A percentile compares a stretch with the other conserved stretches of the same genome.
Evolutionary conservation across 2,888 invertebrate species (phyloP).

Genomic region (Sesamia inferens): DNA sequence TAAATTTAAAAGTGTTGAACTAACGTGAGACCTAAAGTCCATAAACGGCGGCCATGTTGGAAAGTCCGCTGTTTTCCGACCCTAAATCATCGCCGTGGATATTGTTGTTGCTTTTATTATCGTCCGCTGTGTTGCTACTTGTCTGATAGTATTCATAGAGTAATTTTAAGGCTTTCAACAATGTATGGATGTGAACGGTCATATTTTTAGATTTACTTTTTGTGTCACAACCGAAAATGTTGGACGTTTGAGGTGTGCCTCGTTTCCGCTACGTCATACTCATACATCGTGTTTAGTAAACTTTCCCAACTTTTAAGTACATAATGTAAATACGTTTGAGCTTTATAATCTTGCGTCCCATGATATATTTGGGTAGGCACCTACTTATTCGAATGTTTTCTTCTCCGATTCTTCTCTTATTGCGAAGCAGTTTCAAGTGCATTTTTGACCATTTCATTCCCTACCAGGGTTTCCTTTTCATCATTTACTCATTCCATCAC

Average conservation of each 20-base stretch:
- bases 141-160: conserved; percentile 64
- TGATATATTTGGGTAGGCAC: not conserved
- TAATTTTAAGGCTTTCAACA: conserved; percentile 58
- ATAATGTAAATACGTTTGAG: conserved; percentile 37
- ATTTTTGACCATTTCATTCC: not conserved
- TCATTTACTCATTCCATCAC: not conserved
- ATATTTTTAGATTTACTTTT: conserved; percentile 46
- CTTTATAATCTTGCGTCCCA: conserved; percentile 48
- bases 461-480: not conserved
- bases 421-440: not conserved
- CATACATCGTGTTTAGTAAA: conserved; percentile 44
- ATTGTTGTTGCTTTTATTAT: conserved; percentile 74
- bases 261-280: conserved; percentile 53
- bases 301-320: conserved; percentile 54
- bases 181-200: conserved; percentile 16
- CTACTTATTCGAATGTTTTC: not conserved
- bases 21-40: conserved; percentile 49
- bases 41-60: conserved; percentile 71
- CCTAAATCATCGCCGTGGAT: conserved; percentile 74
- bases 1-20: conserved; percentile 48
- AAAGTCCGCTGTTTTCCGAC: conserved; percentile 71
- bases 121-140: conserved; percentile 69
- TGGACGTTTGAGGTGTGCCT: conserved; percentile 50
- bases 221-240: conserved; percentile 51
- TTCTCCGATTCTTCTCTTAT: not conserved